Percentiles rank a stretch among this genome's conserved stretches.
Conservation (phyloP, 2,113 vertebrate genomes). For the Crotophaga sulcirostris region DNA sequence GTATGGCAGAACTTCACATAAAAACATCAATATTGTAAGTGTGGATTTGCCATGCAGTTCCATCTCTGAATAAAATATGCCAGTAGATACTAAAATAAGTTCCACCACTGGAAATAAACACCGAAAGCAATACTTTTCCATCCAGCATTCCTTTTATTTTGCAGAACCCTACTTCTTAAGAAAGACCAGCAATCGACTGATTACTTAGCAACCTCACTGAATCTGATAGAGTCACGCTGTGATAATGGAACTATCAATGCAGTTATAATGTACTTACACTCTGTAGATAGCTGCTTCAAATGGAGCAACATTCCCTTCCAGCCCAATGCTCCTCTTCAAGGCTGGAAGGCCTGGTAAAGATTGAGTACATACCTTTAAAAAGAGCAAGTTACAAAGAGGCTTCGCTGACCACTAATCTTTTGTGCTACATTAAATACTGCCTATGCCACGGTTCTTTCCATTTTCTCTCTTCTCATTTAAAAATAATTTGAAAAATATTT, state of each 20-base stretch:
- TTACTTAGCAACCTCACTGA: constrained; percentile 61
- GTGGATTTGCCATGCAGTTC: constrained; percentile 10
- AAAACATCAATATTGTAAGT: constrained; percentile 30
- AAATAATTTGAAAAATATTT: background rate
- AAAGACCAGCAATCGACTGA: constrained; percentile 70
- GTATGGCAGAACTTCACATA: constrained; percentile 19
- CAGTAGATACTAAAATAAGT: constrained; percentile 23
- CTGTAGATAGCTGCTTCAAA: constrained; percentile 48
- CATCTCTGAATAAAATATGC: constrained; percentile 62
- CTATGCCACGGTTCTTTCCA: background rate
- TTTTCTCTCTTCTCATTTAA: background rate
- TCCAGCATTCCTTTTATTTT: constrained; percentile 54
- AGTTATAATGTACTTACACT: constrained; percentile 58
- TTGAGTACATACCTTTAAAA: constrained; percentile 13
- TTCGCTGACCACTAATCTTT: background rate
- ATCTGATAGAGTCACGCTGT: constrained; percentile 63
- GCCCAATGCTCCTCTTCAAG: constrained; percentile 38
- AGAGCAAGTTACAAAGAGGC: constrained; percentile 8
- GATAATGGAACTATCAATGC: constrained; percentile 74
- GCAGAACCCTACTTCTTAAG: constrained; percentile 45
- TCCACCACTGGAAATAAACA: constrained; percentile 30
- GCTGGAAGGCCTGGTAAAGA: constrained; percentile 37
- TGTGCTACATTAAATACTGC: background rate
- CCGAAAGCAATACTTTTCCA: constrained; percentile 5
- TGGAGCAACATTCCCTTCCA: constrained; percentile 47